Conservation (phyloP, 2,888 invertebrate species). For the Pachymerium ferrugineum region DNA sequence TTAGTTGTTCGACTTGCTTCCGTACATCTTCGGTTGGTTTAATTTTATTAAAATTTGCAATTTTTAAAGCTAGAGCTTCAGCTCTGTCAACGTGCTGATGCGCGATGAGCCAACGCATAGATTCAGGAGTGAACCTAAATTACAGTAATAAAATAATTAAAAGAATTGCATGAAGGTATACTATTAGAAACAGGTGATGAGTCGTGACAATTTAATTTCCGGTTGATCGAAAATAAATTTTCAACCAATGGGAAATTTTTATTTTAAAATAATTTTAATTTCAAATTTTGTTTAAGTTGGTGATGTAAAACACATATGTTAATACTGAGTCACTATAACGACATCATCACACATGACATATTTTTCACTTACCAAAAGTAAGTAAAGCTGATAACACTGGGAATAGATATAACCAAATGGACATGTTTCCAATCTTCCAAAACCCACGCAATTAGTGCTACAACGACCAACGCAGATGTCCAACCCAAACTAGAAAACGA, state of each 20-base stretch:
- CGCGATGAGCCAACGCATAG: conserved; percentile 33
- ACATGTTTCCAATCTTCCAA: conserved; percentile 53
- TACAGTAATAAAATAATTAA: not conserved
- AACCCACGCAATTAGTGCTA: conserved; percentile 50
- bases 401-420: conserved; percentile 52
- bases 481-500: conserved; percentile 51
- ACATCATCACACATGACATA: not conserved
- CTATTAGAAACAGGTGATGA: not conserved
- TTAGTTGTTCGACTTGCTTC: conserved; percentile 21
- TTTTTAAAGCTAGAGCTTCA: conserved; percentile 4
- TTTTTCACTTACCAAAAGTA: conserved; percentile 45
- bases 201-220: too few species aligned
- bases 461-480: conserved; percentile 47
- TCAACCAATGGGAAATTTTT: too few species aligned
- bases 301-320: too few species aligned
- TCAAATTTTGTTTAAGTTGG: too few species aligned
- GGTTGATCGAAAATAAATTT: too few species aligned
- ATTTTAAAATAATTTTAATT: too few species aligned
- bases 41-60: conserved; percentile 24
- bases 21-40: not conserved
- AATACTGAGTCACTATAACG: not conserved
- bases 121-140: conserved; percentile 34
- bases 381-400: conserved; percentile 49
- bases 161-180: not conserved
- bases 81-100: conserved; percentile 33